Evolutionary conservation across 2,888 invertebrate species (phyloP).

Genomic region (Timandra comae): DNA sequence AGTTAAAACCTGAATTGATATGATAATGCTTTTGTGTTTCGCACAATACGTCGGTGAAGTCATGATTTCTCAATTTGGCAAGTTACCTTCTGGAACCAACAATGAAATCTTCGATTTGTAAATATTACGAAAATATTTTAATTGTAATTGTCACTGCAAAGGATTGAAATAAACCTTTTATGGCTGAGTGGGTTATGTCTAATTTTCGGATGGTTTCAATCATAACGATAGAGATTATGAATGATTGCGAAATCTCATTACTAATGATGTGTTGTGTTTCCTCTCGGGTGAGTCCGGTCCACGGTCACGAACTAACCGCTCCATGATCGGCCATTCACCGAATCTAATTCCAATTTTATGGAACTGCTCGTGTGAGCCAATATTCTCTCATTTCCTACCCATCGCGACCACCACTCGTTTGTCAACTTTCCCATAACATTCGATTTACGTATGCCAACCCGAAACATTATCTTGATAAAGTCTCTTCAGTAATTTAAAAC

Average conservation of each 20-base stretch:
- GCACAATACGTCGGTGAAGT: too few relatives aligned
- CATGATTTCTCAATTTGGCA: too few relatives aligned
- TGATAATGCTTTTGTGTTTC: too few relatives aligned
- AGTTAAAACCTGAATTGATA: too few relatives aligned
- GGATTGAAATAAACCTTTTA: too few relatives aligned
- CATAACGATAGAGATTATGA: too few relatives aligned
- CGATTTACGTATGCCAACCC: slow-evolving; percentile 7
- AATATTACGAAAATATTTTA: too few relatives aligned
- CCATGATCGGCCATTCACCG: slow-evolving; percentile 52
- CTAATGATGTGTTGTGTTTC: slow-evolving; percentile 7
- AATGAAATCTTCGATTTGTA: slow-evolving; percentile 15
- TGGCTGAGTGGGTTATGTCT: too few relatives aligned
- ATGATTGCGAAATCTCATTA: slow-evolving; percentile 20
- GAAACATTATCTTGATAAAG: not conserved
- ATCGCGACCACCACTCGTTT: slow-evolving; percentile 5
- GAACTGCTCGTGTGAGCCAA: slow-evolving; percentile 35
- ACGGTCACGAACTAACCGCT: slow-evolving; percentile 43
- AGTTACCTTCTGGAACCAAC: slow-evolving; percentile 5
- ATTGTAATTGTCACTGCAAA: too few relatives aligned
- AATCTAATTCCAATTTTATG: slow-evolving; percentile 44
- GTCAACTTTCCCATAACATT: slow-evolving; percentile 23
- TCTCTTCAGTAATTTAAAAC: slow-evolving; percentile 7
- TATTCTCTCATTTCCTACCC: slow-evolving; percentile 21
- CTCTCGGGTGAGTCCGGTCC: slow-evolving; percentile 26
- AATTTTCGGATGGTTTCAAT: too few relatives aligned